phyloP scores from a whole-genome alignment of 2,888 invertebrate genomes.

The Diabrotica balteata region DNA sequence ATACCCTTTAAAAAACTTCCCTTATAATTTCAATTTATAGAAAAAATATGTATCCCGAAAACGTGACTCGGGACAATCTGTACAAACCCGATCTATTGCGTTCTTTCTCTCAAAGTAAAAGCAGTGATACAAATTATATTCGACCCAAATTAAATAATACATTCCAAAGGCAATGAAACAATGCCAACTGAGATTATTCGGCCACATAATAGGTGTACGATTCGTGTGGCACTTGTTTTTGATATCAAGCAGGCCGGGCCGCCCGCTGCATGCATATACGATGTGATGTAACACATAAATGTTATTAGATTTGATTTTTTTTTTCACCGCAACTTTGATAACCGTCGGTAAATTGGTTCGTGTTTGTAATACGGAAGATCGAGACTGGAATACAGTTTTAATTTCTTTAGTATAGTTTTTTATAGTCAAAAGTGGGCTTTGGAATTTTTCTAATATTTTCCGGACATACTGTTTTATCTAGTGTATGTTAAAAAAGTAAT shows the following conservation, averaged over 20 bases:
- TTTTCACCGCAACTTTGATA: background rate
- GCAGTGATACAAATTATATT: constrained; percentile 6
- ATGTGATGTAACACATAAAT: constrained; percentile 14
- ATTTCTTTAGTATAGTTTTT: no score
- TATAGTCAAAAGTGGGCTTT: no score
- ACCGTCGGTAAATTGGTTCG: constrained; percentile 4
- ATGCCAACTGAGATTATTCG: constrained; percentile 17
- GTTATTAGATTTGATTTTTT: constrained; percentile 9
- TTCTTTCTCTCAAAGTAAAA: background rate
- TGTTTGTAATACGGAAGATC: background rate
- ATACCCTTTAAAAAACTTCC: no score
- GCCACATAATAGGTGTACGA: constrained; percentile 11
- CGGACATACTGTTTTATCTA: no score
- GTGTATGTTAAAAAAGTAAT: no score
- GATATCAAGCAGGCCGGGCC: constrained; percentile 2
- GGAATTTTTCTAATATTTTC: no score
- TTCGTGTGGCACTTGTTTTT: constrained; percentile 21
- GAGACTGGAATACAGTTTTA: no score
- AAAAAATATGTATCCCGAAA: background rate
- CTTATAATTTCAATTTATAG: no score
- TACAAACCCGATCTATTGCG: constrained; percentile 1
- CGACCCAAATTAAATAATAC: constrained; percentile 13
- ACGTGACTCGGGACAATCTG: background rate
- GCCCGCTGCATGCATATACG: background rate
- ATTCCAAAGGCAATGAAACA: constrained; percentile 9